phyloP scores from a whole-genome alignment of 2,888 invertebrate species.

The Cheilosia variabilis region DNA sequence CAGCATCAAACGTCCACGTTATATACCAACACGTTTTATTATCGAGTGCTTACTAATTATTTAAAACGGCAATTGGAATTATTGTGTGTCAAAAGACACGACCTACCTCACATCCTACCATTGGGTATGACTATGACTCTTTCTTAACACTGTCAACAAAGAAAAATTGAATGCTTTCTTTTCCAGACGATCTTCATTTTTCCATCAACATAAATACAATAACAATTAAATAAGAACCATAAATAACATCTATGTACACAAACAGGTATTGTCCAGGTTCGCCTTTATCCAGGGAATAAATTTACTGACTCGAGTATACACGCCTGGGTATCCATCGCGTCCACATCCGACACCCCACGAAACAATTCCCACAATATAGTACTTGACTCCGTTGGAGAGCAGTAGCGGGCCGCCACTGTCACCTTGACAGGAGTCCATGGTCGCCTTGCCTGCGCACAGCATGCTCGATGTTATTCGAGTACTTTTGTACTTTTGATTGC shows the following conservation, averaged over 20 bases:
- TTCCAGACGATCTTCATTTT: constrained; percentile 34
- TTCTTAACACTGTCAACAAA: no score
- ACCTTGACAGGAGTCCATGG: constrained; percentile 94
- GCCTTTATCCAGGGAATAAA: constrained; percentile 89
- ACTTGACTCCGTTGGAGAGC: constrained; percentile 89
- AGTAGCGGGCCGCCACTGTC: constrained; percentile 94
- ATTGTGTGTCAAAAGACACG: no score
- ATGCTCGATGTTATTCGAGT: constrained; percentile 92
- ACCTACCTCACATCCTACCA: no score
- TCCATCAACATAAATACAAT: constrained; percentile 21
- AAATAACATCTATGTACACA: constrained; percentile 84
- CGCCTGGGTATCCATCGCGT: constrained; percentile 84
- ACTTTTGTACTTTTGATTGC: constrained; percentile 92
- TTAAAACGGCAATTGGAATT: no score
- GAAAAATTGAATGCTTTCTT: not conserved
- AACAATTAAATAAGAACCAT: constrained; percentile 51
- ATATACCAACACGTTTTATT: no score
- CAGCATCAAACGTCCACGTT: no score
- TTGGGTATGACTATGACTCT: no score
- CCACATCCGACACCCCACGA: constrained; percentile 91
- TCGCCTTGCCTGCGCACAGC: constrained; percentile 93
- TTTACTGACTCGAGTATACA: constrained; percentile 84
- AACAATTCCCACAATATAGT: constrained; percentile 92
- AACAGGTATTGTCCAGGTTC: constrained; percentile 90
- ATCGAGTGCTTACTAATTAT: no score